Evolutionary conservation across 2,797 vertebrate species (phyloP), one percentile per base, ranked within the genome.

Genomic region (Apogon hyalosoma): DNA sequence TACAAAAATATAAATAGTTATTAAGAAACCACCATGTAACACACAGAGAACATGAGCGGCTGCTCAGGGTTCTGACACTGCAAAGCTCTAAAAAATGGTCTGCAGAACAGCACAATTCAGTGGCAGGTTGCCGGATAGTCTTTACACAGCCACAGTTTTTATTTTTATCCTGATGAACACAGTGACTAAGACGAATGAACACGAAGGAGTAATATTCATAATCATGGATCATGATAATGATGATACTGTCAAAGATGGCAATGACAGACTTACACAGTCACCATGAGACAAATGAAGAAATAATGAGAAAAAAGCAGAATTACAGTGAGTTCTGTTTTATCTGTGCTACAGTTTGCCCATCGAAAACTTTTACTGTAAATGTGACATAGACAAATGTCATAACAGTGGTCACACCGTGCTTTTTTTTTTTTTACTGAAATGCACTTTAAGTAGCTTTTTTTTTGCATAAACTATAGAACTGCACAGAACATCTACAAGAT

Each of bases 171-270:
- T 57, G 83, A 81, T 75, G 83, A 86, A 71, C 62, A 53, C n/a
- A 0, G 49, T n/a, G 85, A 89, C 84, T 8, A 38, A 89, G 90
- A 93, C 43, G 72, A 85, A 92, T 90, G 79, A 75, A 81, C 73
- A 52, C 56, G 3, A 61, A 38, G 74, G 72, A 69, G 80, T 78
- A 86, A 91, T 90, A 93, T 92, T 91, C 90, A 90, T 88, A 92
- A 91, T 86, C 90, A 87, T 91, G 88, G 91, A 89, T 92, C 90
- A 91, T 45, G 73, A 77, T 93, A 92, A 93, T 92, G 89, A 86
- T 79, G 83, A 88, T 87, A 60, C 87, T 91, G 89, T 88, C 92
- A 91, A 64, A 85, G 57, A 81, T 90, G 91, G 87, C 90, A 89
- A 74, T 88, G 88, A 91, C 82, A 41, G 88, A 92, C 87, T 76